Evolutionary conservation across 2,888 invertebrate species (phyloP), one percentile per base, ranked within the genome.

Genomic region (Nomada fabriciana): DNA sequence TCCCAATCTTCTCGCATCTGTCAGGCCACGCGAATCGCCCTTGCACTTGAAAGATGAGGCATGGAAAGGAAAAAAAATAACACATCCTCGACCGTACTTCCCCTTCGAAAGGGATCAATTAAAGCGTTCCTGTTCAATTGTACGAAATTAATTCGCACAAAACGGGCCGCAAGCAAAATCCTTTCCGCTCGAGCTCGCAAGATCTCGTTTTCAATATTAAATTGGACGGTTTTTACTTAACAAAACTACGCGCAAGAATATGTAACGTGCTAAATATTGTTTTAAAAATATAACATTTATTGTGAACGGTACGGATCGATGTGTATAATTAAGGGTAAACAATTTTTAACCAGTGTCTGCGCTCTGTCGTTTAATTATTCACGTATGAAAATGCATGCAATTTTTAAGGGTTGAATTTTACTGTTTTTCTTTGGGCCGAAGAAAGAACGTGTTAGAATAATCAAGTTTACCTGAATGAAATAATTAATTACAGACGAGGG

Each of bases 21-120:
- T 89, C 86, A 79, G 87, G 88, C 89, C 89, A 91, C 90, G 91
- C 90, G 90, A 90, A 86, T 88, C 85, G 76, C 81, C 77, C 71
- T 81, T 79, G 20, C 67, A 76, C 69, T 72, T 76, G 64, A 76
- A 84, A 84, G 80, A 82, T 74, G 78, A 65, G 67, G 77, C 60
- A 20, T 52, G 63, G 29, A 68, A 52, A 75, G 63, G 68, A 82
- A 84, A 83, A 15, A 47, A 82, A 85, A 85, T 83, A 84, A 76
- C 72, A 68, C 68, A 68, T 43, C 67, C 63, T 70, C 60, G 67
- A 43, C 60, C 69, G 47, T 25, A 67, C 65, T 67, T 67, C 73
- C 72, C 61, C 69, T 20, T 47, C 60, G 42, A 63, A 65, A 71
- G 47, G 59, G 71, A 82, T 73, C 76, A 72, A 82, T 76, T 68